Evolutionary conservation across 2,113 vertebrate species (phyloP).

Genomic region (Leptosomus discolor): DNA sequence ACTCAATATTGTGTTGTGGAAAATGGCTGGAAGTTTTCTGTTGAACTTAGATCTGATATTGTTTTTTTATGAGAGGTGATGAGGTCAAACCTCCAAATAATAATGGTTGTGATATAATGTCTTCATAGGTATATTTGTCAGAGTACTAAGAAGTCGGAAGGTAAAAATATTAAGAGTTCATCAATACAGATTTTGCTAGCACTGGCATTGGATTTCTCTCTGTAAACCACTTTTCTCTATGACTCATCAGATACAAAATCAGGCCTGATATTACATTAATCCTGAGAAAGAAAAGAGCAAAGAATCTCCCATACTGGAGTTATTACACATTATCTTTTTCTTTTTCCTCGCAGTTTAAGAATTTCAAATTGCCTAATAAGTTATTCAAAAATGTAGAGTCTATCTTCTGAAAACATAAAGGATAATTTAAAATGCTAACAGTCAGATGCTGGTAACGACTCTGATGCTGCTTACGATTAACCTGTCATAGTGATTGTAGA

Average conservation of each 20-base stretch:
- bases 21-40: neutral
- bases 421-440: neutral
- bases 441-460: constrained; percentile 2
- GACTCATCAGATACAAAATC: neutral
- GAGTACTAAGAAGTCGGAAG: neutral
- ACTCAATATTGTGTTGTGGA: neutral
- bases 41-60: neutral
- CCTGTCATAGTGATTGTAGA: neutral
- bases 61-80: neutral
- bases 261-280: neutral
- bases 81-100: neutral
- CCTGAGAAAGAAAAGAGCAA: neutral
- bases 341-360: neutral
- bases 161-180: neutral
- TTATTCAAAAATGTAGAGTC: neutral
- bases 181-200: neutral
- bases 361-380: neutral
- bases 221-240: neutral
- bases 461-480: constrained; percentile 22
- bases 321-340: neutral
- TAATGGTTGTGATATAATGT: neutral
- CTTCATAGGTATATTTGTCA: neutral
- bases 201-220: neutral
- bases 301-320: neutral
- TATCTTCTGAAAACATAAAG: neutral